Evolutionary conservation across 1,140 invertebrate genomes (phyloP), one percentile per base, ranked within the genome.

Genomic region (Lasioglossum baleicum): DNA sequence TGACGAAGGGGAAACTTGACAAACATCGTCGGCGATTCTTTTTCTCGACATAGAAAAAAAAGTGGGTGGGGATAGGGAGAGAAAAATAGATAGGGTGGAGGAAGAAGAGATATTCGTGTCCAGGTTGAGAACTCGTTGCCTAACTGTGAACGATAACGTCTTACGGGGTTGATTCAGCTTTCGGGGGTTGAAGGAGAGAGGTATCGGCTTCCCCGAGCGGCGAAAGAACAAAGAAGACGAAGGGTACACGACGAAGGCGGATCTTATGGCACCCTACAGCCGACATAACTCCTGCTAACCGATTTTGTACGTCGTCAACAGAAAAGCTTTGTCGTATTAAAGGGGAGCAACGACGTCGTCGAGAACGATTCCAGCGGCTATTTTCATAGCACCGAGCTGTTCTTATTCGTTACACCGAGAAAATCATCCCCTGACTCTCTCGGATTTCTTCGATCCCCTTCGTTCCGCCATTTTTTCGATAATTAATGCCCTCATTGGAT

Each of bases 201-300:
- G 56, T 70, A 78, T 83, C 44, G 66, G 70, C 60, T 66, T 56
- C 26, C 26, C 44, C 13, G 70, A 75, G 65, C 42, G 64, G 22
- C 51, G 69, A 80, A 84, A 80, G 83, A 88, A 80, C 78, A 83
- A 48, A 76, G 66, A 35, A 69, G 86, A 84, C 72, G 86, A 3
- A 73, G 82, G 85, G 86, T 90, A 92, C 91, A 91, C 85, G 91
- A 85, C 88, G 87, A 90, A 89, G 90, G 90, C 90, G 91, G 90
- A 88, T 90, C 90, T 87, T 61, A 66, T 20, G 83, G 86, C 87
- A 87, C 84, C 89, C 84, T 90, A 88, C 75, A 85, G 85, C 78
- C 85, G 85, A 89, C 90, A 91, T 92, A 92, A 91, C 89, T 91
- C 86, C 83, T 71, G 81, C 63, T 86, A 90, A 89, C 87, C 80